Conservation (phyloP, 37 sponge, comb jelly and placozoan genomes). For the Axinella damicornis region DNA sequence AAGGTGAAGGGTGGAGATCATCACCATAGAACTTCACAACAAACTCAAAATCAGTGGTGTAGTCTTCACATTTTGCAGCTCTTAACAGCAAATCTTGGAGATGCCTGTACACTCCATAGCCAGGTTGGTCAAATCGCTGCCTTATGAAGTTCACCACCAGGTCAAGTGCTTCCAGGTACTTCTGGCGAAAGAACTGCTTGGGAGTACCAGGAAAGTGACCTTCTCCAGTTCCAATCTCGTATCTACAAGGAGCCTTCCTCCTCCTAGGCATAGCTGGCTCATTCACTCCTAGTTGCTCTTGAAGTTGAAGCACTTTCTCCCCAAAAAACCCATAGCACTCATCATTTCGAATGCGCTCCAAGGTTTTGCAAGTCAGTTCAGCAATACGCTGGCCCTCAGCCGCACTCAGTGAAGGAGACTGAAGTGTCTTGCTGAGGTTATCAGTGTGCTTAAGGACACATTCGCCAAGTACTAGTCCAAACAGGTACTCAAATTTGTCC, state of each 20-base stretch:
- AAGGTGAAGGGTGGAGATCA: too few relatives aligned
- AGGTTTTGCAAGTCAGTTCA: conserved; percentile 48
- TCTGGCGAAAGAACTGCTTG: conserved; percentile 59
- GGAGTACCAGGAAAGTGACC: conserved; percentile 29
- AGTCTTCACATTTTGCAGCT: conserved; percentile 22
- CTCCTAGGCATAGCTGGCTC: conserved; percentile 40
- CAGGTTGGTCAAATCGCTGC: conserved; percentile 61
- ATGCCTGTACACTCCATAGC: conserved; percentile 35
- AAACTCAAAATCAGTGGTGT: background rate
- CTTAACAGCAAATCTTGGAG: conserved; percentile 43
- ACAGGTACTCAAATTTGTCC: conserved; percentile 42
- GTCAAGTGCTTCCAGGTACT: conserved; percentile 77
- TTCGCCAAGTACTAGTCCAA: conserved; percentile 72
- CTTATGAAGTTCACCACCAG: conserved; percentile 38
- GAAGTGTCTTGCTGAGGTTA: conserved; percentile 72
- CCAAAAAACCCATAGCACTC: background rate
- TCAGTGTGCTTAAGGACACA: conserved; percentile 63
- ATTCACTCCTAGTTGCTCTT: background rate
- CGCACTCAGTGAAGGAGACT: conserved; percentile 61
- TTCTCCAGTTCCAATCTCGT: conserved; percentile 33
- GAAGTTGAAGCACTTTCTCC: background rate
- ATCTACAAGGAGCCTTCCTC: conserved; percentile 5
- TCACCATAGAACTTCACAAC: conserved; percentile 16
- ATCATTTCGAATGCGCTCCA: conserved; percentile 61
- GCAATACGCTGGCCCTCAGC: conserved; percentile 73